Evolutionary conservation across 2,888 invertebrate species (phyloP), one percentile per base, ranked within the genome.

Genomic region (Cenopis cana): DNA sequence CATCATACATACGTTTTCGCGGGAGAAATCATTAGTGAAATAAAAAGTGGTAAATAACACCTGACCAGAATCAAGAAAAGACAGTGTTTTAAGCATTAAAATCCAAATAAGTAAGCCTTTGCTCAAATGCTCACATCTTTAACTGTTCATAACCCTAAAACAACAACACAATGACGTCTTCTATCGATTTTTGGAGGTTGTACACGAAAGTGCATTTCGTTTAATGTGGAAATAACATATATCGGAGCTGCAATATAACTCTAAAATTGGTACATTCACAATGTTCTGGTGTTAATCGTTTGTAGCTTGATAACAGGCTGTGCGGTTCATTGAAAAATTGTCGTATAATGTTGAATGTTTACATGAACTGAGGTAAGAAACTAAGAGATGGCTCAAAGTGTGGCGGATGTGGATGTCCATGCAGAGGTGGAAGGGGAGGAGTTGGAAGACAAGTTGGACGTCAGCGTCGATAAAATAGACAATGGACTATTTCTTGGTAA

Each of bases 401-500:
- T 55, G 0, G 18, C 60, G 0, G 68, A 61, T 10, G 68, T 46
- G 10, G 68, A 60, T 10, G 46, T 68, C 0, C 60, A 68, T 5
- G 36, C 46, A 0, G 59, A n/a, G 14, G 2, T 29, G 9, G 55
- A 52, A 11, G 54, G 38, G 1, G 38, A 6, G 0, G 59, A 54
- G 2, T 75, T 78, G 9, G 86, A 86, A 59, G 81, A 83, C 52
- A 78, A 82, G 70, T 73, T 89, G 18, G 91, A 89, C 72, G 78
- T 93, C 57, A 93, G 91, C 73, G 92, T 93, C 14, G 90, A 93
- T 72, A 82, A 84, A 14, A 91, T 93, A 59, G 93, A 93, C 55
- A 89, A 92, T 55, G 80, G 87, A 71, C 78, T 93, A 9, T 93
- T 89, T 75, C 81, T 93, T 76, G 93, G 93, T 87, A 78, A 57